Conservation (phyloP, 2,113 vertebrate genomes). For the Trematomus loennbergii region DNA sequence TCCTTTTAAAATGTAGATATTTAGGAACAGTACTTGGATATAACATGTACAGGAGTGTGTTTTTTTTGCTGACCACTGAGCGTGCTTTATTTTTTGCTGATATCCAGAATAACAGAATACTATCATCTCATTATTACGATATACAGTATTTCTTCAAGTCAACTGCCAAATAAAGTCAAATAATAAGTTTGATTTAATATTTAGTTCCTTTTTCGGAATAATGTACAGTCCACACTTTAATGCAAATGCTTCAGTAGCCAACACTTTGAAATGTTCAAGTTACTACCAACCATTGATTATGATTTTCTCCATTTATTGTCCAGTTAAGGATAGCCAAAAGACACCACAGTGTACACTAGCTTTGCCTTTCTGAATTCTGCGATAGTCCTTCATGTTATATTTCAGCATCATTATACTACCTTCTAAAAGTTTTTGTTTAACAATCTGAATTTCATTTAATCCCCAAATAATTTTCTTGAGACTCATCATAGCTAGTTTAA, state of each 20-base stretch:
- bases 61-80: too few relatives aligned
- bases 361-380: too few relatives aligned
- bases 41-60: background rate
- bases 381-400: background rate
- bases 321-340: background rate
- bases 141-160: background rate
- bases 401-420: background rate
- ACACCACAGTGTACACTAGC: background rate
- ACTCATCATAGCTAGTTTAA: slow-evolving; percentile 18
- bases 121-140: background rate
- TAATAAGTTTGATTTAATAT: background rate
- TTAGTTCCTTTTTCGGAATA: background rate
- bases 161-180: background rate
- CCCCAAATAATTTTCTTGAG: background rate
- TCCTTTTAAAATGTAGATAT: background rate
- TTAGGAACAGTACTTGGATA: background rate
- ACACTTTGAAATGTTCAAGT: background rate
- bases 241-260: background rate
- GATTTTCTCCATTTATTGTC: background rate
- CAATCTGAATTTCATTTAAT: slow-evolving; percentile 7
- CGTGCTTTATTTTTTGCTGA: background rate
- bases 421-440: background rate
- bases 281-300: background rate
- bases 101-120: background rate
- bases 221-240: background rate